Evolutionary conservation across 2,888 invertebrate species (phyloP), one percentile per base, ranked within the genome.

Genomic region (Uloborus plumipes): DNA sequence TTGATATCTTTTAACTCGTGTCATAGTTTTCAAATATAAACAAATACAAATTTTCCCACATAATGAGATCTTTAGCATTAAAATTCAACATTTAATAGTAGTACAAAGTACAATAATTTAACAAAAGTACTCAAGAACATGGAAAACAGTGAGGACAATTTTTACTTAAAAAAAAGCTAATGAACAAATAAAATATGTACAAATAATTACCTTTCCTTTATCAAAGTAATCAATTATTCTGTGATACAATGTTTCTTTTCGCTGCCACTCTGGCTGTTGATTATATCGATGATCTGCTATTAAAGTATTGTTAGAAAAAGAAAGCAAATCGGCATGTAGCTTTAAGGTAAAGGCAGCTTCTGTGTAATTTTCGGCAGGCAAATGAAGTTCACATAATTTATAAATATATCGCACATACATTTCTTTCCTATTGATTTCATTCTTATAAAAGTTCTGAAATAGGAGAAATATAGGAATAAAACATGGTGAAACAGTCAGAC

Each of bases 361-460:
- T 0, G 96, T 94, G 88, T 93, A 97, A 89, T 98, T 98, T 88
- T 96, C 96, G 0, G 96, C 95, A 18, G 94, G 94, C 69, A 96
- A 91, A 89, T 98, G 98, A 16, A 98, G 91, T 88, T 97, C 96
- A 88, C 96, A 96, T 51, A 98, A 90, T 89, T 97, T 97, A 90
- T 97, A 97, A 85, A 98, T 97, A 89, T 98, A 98, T 73, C 95
- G 93, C 69, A 97, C 90, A 89, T 98, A 98, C 95, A 98, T 96
- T 89, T 97, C 97, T 87, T 96, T 95, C 31, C 97, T 92, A 88
- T 97, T 96, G 86, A 97, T 96, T 90, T 97, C 97, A 88, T 95
- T 96, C 89, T 97, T 96, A 91, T 98, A 98, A 89, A 98, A 98
- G 88, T 97, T 97, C 94, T 95, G 91, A 50, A 89, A 86, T 61